Evolutionary conservation across 2,113 vertebrate genomes (phyloP), one percentile per base, ranked within the genome.

Genomic region (Chloroceryle aenea): DNA sequence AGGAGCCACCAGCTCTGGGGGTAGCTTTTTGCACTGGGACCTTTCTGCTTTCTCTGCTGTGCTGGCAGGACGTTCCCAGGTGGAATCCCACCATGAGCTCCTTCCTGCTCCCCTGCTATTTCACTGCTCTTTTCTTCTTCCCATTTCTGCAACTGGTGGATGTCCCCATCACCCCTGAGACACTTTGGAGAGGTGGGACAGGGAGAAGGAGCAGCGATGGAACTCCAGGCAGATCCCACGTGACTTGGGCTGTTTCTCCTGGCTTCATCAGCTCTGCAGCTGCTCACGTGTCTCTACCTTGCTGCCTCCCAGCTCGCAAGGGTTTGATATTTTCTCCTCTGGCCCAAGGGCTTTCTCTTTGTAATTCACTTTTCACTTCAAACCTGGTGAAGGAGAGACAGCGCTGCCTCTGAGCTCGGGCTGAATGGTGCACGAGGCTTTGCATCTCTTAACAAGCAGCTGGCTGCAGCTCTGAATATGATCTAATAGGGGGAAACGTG

Each of bases 371-470:
- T 82, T 87, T 91, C 48, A 32, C 66, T 92, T 88, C 85, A 82
- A 58, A 36, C 86, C 83, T 85, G 2, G 0, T 79, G 89, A 93
- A 96, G 45, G 89, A 94, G 77, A 92, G 82, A 69, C 64, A 90
- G 86, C 73, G 17, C 12, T 52, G 68, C 78, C 72, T 96, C 79
- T 76, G 68, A 82, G 79, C 91, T 76, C 19, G 4, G 42, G 20
- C 78, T 71, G 87, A 94, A 74, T 77, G 82, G 23, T 19, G 59
- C 47, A 45, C n/a, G 27, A 91, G 62, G 80, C 92, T 95, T 90
- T 90, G 93, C 93, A 95, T 83, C 67, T 87, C 71, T 90, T 90
- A 94, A 87, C 93, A 88, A 67, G 95, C 85, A 83, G 87, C 87
- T 84, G 87, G 72, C 87, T 94, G 90, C 78, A 92, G 90, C 72